phyloP scores from a whole-genome alignment of 2,888 invertebrate genomes.

The Leptothorax acervorum region DNA sequence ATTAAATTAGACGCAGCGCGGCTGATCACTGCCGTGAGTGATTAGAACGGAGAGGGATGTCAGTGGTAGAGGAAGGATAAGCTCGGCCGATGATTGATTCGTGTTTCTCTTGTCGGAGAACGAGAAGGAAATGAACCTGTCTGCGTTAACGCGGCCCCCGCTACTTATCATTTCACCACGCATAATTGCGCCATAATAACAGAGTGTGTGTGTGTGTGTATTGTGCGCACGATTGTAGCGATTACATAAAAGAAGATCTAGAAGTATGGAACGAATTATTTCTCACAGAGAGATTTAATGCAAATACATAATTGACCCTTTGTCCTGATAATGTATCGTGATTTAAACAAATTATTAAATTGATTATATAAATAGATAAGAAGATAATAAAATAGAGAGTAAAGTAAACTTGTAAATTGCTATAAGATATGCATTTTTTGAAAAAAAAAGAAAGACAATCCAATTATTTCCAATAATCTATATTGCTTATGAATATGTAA shows the following conservation, averaged over 20 bases:
- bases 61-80: conserved; percentile 49
- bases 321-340: neutral
- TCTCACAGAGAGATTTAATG: conserved; percentile 17
- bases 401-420: neutral
- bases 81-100: conserved; percentile 50
- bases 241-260: conserved; percentile 41
- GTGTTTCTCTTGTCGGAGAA: conserved; percentile 41
- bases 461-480: conserved; percentile 4
- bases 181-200: conserved; percentile 49
- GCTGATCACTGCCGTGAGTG: conserved; percentile 39
- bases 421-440: neutral
- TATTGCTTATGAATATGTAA: conserved; percentile 11
- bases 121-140: conserved; percentile 57
- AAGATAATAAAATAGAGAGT: neutral
- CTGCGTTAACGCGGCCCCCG: conserved; percentile 51
- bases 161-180: conserved; percentile 55
- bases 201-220: neutral
- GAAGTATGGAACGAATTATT: conserved; percentile 13
- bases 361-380: neutral
- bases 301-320: conserved; percentile 19
- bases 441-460: neutral
- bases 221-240: conserved; percentile 22
- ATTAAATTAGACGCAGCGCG: conserved; percentile 52
- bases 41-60: conserved; percentile 49
- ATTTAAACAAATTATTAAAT: conserved; percentile 33